A percentile compares a stretch with the other conserved stretches of the same genome.
phyloP scores from a whole-genome alignment of 2,797 vertebrate genomes.

The Pampus argenteus region DNA sequence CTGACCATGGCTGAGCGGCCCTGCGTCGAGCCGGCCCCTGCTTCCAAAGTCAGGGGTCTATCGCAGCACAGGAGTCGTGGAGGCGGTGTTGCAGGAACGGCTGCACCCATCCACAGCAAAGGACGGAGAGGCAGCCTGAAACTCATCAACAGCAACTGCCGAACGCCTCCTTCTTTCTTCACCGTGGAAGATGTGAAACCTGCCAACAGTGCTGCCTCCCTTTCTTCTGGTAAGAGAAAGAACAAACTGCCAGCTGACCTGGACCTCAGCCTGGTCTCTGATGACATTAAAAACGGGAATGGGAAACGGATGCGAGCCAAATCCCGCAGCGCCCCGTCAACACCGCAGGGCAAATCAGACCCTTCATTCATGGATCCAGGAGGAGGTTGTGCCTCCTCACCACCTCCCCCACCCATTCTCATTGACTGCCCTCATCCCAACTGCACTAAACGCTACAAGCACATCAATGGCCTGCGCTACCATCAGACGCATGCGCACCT shows the following conservation, averaged over 20 bases:
- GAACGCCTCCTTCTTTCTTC: slow-evolving; percentile 91
- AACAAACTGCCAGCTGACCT: slow-evolving; percentile 93
- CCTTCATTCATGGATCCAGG: slow-evolving; percentile 93
- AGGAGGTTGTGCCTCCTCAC: slow-evolving; percentile 88
- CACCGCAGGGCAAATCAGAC: slow-evolving; percentile 95
- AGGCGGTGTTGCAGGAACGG: slow-evolving; percentile 67
- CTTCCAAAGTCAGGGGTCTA: slow-evolving; percentile 91
- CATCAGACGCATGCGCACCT: slow-evolving; percentile 98
- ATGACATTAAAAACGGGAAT: slow-evolving; percentile 89
- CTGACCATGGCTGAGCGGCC: slow-evolving; percentile 88
- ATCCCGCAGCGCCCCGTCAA: slow-evolving; percentile 95
- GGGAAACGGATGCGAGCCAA: slow-evolving; percentile 96
- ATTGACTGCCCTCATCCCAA: slow-evolving; percentile 99
- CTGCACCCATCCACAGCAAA: slow-evolving; percentile 90
- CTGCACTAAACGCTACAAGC: slow-evolving; percentile 99
- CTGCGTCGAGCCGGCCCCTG: slow-evolving; percentile 84
- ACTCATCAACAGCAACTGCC: slow-evolving; percentile 90
- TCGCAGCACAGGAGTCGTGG: slow-evolving; percentile 93
- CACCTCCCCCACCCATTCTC: slow-evolving; percentile 90
- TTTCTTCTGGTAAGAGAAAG: slow-evolving; percentile 91
- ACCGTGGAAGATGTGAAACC: slow-evolving; percentile 93
- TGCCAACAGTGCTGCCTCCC: slow-evolving; percentile 79
- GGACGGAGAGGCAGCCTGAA: slow-evolving; percentile 95
- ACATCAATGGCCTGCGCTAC: slow-evolving; percentile 97
- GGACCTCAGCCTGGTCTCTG: slow-evolving; percentile 93